phyloP scores from a whole-genome alignment of 2,888 invertebrate species.

The Actias luna region DNA sequence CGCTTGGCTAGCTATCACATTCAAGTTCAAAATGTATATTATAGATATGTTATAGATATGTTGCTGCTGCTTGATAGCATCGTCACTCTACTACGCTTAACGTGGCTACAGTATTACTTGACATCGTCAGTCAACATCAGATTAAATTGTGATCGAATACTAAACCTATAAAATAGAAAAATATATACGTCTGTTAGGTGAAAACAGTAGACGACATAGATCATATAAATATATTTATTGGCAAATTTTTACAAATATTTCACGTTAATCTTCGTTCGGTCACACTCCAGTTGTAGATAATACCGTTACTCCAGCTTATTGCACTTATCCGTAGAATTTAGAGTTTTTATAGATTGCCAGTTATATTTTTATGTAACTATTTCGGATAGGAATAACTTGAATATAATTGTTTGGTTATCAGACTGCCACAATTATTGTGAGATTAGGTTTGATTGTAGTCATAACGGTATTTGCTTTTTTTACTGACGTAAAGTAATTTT shows the following conservation, averaged over 20 bases:
- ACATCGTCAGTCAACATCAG: no score
- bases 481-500: not conserved
- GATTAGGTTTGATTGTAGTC: not conserved
- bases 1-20: no score
- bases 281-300: constrained; percentile 34
- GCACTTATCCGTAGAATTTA: constrained; percentile 36
- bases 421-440: constrained; percentile 3
- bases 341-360: constrained; percentile 28
- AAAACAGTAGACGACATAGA: not conserved
- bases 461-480: not conserved
- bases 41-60: no score
- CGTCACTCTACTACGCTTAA: no score
- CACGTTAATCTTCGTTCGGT: constrained; percentile 29
- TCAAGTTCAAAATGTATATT: no score
- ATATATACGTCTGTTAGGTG: not conserved
- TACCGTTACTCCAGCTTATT: constrained; percentile 29
- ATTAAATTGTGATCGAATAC: no score
- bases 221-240: not conserved
- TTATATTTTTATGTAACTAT: constrained; percentile 15
- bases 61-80: no score
- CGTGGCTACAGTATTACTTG: no score
- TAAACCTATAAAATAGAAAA: not conserved
- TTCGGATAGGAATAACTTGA: constrained; percentile 12
- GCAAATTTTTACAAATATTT: constrained; percentile 27
- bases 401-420: not conserved